Evolutionary conservation across 1,140 invertebrate species (phyloP).

Genomic region (Drosophila rufa): DNA sequence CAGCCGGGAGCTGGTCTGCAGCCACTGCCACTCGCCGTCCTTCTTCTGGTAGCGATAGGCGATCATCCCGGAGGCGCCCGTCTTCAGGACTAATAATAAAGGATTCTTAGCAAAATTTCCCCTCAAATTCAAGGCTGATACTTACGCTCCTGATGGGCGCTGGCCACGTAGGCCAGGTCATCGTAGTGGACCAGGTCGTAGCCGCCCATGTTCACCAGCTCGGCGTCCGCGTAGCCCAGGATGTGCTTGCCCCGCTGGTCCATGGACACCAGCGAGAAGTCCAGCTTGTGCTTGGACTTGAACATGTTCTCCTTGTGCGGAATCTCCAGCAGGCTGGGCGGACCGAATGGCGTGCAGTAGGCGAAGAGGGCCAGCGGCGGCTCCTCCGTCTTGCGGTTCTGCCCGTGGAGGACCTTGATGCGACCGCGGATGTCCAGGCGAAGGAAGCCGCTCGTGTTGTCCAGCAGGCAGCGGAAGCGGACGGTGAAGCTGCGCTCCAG

Average conservation of each 20-base stretch:
- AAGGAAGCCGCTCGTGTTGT: conserved; percentile 99
- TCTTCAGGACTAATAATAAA: conserved; percentile 94
- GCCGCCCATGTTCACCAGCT: conserved; percentile 95
- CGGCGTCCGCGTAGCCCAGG: conserved; percentile 96
- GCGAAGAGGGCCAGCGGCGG: conserved; percentile 97
- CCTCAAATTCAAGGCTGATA: conserved; percentile 38
- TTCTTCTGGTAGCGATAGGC: conserved; percentile 98
- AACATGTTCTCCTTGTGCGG: conserved; percentile 98
- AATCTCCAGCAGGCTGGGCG: conserved; percentile 94
- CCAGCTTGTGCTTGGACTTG: conserved; percentile 99
- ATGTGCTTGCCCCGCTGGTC: conserved; percentile 98
- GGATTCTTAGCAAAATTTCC: not conserved
- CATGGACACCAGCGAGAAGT: conserved; percentile 98
- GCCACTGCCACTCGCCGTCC: conserved; percentile 98
- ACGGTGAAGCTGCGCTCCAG: conserved; percentile 98
- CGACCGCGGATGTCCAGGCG: conserved; percentile 98
- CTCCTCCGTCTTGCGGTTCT: conserved; percentile 97
- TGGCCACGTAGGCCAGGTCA: conserved; percentile 98
- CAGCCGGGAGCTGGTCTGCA: conserved; percentile 98
- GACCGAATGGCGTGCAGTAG: conserved; percentile 99
- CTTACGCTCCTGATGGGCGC: conserved; percentile 99
- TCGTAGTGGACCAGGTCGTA: conserved; percentile 99
- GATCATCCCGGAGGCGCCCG: conserved; percentile 98
- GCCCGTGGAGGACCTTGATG: conserved; percentile 97
- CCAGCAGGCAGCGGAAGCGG: conserved; percentile 98